Base-by-base conservation (phyloP, 1,140 invertebrate species). In the Penaeus vannamei region DNA sequence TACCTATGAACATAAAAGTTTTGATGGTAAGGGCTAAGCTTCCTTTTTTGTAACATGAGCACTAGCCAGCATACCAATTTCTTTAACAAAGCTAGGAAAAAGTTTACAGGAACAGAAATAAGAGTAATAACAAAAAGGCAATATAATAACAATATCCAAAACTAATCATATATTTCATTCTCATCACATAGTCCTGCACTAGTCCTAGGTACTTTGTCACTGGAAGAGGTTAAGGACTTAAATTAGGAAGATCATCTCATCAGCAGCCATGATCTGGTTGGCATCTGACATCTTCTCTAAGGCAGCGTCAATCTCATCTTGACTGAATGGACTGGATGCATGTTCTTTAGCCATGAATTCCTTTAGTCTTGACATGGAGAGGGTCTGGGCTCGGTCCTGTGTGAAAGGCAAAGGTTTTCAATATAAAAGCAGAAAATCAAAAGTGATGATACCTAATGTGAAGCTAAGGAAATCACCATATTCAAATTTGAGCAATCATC, bases 261-360 rank as follows among this genome's bases (percentile, higher is more conserved):
- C 97, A 0, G 97, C 95, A 86, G 97, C 94, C 97, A 99, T 98
- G 36, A 99, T 95, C 93, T 98, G 96, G 94, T 98, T 98, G 79
- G 96, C 97, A 66, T 97, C 95, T 29, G 96, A 96, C 97, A 99
- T 98, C 86, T 94, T 94, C 22, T 96, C 93, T 20, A 99, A 94
- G 2, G 97, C 97, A 0, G 96, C 95, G 66, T 94, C 93, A 12
- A 98, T 94, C 94, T 99, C 98, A 23, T 93, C 95, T 22, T 94
- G 91, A 4, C 94, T 94, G 92, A 97, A 98, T 29, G 92, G 92
- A 7, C 94, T 92, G 84, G 94, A 72, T 8, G 92, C 92, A 90
- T 95, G 94, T 89, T 95, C 93, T 46, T 94, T 93, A 92, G 95
- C 96, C 14, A 97, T 92, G 91, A 94, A 94, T 14, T 94, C 93